A percentile compares a stretch with the other conserved stretches of the same genome.
These are phyloP conservation scores for Pygoscelis antarcticus DNA, from an alignment of 2,113 vertebrate genomes.

Conservation along the genomic window DNA sequence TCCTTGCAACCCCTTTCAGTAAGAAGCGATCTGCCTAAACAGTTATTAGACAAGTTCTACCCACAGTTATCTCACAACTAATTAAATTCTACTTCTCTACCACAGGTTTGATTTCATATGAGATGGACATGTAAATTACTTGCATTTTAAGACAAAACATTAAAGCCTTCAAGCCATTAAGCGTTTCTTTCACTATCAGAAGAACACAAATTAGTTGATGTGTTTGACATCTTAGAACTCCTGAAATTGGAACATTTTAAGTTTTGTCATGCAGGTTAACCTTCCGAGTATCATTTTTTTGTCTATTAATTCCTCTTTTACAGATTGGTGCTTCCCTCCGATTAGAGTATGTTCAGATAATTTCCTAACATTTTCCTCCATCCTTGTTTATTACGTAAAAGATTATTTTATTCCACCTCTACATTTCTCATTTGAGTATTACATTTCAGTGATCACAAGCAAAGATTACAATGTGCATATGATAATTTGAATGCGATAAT, in stretches of 20 bases:
- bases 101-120: constrained; percentile 6
- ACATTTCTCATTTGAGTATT: not conserved
- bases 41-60: not conserved
- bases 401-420: not conserved
- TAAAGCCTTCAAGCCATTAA: not conserved
- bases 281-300: not conserved
- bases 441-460: not conserved
- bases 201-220: not conserved
- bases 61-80: not conserved
- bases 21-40: not conserved
- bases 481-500: not conserved
- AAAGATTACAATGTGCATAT: not conserved
- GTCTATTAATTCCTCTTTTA: not conserved
- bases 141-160: not conserved
- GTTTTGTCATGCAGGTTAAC: not conserved
- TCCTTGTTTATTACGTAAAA: not conserved
- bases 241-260: not conserved
- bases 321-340: constrained; percentile 5
- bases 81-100: constrained; percentile 17
- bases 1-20: not conserved
- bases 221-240: not conserved
- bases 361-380: not conserved
- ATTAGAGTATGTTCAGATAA: not conserved
- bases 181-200: not conserved
- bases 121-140: not conserved